Conservation (phyloP, 2,113 vertebrate species). For the Nettapus auritus region DNA sequence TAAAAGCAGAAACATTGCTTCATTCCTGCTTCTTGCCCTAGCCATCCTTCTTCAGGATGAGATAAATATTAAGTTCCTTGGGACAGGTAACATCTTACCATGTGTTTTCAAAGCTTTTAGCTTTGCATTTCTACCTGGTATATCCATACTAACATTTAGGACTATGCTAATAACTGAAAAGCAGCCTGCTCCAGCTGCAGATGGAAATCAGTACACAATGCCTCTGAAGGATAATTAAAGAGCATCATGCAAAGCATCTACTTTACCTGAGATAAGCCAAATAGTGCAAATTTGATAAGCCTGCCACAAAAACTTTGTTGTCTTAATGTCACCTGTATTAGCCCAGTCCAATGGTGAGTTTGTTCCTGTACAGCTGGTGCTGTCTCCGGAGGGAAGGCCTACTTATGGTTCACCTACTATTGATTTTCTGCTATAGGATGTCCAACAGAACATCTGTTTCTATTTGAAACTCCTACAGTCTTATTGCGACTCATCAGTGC, state of each 20-base stretch:
- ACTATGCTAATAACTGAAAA: background rate
- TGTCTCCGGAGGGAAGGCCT: background rate
- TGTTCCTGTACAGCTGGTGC: background rate
- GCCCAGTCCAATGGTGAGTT: background rate
- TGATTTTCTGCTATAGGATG: background rate
- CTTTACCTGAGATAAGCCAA: background rate
- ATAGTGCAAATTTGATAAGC: background rate
- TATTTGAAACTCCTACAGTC: background rate
- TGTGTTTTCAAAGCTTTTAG: background rate
- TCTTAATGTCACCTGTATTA: background rate
- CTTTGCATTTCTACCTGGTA: background rate
- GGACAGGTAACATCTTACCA: background rate
- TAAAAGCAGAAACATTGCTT: background rate
- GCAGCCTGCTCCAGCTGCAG: background rate
- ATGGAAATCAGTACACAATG: background rate
- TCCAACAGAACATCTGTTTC: slow-evolving; percentile 20
- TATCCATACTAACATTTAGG: background rate
- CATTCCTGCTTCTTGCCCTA: background rate
- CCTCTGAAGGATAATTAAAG: background rate
- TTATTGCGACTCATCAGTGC: slow-evolving; percentile 35
- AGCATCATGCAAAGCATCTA: background rate
- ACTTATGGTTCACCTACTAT: background rate
- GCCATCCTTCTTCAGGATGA: background rate
- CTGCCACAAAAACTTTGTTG: background rate
- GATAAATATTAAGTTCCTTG: background rate